Evolutionary conservation across 1,140 invertebrate genomes (phyloP), one percentile per base, ranked within the genome.

Genomic region (Eumeta japonica): DNA sequence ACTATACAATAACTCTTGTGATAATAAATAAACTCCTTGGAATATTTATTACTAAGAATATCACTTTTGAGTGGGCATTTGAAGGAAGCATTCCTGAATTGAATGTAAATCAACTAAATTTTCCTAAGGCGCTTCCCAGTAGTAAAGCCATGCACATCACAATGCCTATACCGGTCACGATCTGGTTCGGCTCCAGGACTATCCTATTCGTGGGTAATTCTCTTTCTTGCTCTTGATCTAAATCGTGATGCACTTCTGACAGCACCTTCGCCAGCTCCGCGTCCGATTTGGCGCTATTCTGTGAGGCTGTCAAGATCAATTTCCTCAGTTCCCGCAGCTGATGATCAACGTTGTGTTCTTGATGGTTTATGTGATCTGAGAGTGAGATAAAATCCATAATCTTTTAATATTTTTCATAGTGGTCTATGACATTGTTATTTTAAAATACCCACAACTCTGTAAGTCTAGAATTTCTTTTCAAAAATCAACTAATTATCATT

Each of bases 311-410:
- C 0, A 62, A 20, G 0, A 73, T 52, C 3, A 64, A 30, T 0
- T 55, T 48, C 28, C 62, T 68, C 3, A 73, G 31, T 14, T 73
- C 68, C 0, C 52, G 45, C 0, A 73, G 55, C 44, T 70, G 68
- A 0, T 38, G 48, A 28, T 62, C 59, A 14, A 68, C 45, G n/a
- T 45, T 36, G 9, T 61, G 54, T 14, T 73, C 61, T 41, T 64
- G 64, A 13, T 63, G 60, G 20, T 68, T 59, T 13, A 73, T 29
- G 36, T 73, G 65, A 0, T 73, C 68, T 73, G 50, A 13, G 41
- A 60, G 48, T 39, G 3, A 44, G 32, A 40, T 35, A 28, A n/a
- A n/a, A n/a, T 24, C n/a, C 7, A n/a, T 7, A 7, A 24, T 24
- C n/a, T 24, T 24, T 7, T 24, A n/a, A n/a, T n/a, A n/a, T n/a